Evolutionary conservation across 2,113 vertebrate species (phyloP).

Genomic region (Carollia perspicillata): DNA sequence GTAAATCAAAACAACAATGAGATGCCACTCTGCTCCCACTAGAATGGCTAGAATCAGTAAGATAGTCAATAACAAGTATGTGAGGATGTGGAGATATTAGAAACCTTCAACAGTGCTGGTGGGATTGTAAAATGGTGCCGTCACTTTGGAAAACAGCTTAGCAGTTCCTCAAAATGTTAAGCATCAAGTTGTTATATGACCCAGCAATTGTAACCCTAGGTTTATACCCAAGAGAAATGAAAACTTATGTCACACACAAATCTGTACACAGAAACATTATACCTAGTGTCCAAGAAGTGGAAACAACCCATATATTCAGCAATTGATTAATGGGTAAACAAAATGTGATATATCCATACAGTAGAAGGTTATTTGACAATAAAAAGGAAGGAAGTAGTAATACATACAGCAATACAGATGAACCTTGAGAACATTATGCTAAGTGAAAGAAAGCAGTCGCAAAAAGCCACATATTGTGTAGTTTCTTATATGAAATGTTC

Average conservation of each 20-base stretch:
- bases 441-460: background rate
- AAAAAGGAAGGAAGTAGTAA: background rate
- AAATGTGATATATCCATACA: background rate
- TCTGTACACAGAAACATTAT: background rate
- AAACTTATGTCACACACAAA: background rate
- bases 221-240: background rate
- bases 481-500: background rate
- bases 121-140: background rate
- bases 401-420: background rate
- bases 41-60: background rate
- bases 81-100: background rate
- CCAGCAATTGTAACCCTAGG: background rate
- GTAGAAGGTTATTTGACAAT: background rate
- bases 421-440: background rate
- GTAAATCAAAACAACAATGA: background rate
- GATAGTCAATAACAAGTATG: background rate
- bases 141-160: background rate
- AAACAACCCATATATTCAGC: background rate
- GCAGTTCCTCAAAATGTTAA: background rate
- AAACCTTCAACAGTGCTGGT: background rate
- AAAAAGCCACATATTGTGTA: background rate
- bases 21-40: background rate
- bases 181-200: background rate
- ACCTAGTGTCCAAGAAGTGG: background rate
- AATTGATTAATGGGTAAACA: background rate